Conservation (phyloP, 2,113 vertebrate genomes). For the Archilochus colubris region DNA sequence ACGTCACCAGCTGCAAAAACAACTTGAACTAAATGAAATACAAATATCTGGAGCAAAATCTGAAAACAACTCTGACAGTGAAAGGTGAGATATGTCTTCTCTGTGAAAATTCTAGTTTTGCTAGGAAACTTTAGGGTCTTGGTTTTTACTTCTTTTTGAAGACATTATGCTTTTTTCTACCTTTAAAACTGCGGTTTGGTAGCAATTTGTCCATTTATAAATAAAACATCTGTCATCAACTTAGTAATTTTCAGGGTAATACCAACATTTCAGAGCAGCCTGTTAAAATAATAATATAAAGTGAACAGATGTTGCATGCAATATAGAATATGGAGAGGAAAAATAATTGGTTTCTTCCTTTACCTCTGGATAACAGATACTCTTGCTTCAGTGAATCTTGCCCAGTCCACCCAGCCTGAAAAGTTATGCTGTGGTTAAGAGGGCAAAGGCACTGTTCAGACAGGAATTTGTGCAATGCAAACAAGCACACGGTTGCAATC, state of each 20-base stretch:
- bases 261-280: neutral
- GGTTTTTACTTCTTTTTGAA: neutral
- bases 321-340: neutral
- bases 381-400: neutral
- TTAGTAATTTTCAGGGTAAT: neutral
- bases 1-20: conserved; percentile 85
- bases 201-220: neutral
- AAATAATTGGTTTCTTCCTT: conserved; percentile 2
- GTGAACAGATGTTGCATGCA: neutral
- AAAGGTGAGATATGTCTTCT: conserved; percentile 77
- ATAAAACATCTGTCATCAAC: neutral
- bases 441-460: neutral
- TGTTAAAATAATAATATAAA: conserved; percentile 21
- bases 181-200: neutral
- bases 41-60: conserved; percentile 81
- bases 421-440: neutral
- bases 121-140: neutral
- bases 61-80: conserved; percentile 66
- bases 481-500: neutral
- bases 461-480: neutral
- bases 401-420: neutral
- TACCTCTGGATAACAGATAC: neutral
- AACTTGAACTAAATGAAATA: conserved; percentile 86
- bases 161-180: neutral
- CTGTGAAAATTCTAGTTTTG: neutral